Base-by-base conservation (phyloP, 2,113 vertebrate genomes). In the Anhinga rufa region DNA sequence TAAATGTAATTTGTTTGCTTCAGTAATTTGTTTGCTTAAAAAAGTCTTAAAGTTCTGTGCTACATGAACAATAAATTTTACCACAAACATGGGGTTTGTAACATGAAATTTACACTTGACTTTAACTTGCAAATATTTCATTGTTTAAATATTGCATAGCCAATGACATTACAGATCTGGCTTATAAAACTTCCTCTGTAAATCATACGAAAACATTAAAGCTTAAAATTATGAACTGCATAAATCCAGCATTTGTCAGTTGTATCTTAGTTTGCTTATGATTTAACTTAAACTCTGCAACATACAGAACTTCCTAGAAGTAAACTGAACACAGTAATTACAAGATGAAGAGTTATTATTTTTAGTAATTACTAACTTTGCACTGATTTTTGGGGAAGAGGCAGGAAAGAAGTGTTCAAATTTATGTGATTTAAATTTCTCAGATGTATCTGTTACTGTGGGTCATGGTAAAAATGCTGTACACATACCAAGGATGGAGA, bases 101-200 rank as follows among this genome's bases (percentile, higher is more conserved):
- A 78, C 31, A 82, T 32, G 11, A 91, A 38, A 85, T 79, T 90
- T 94, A 54, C 25, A 71, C 76, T 94, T 93, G 62, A 51, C 29
- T 91, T 96, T 86, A 80, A 72, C 31, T 92, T 94, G 80, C 55
- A 93, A 96, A 65, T 96, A 92, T 89, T 88, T 60, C 7, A 55
- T 68, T 97, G 48, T 90, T 94, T 97, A 96, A 93, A 55, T 88
- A 70, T 64, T 91, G 18, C 29, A 80, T 61, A 82, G 44, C 44
- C 64, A 94, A 80, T 93, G 48, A 66, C 17, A 51, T 82, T 94
- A 64, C 8, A 76, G 58, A 29, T 44, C 86, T 36, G 64, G 88
- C 9, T 82, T 34, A 84, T 74, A 74, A 21, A 60, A 44, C 17
- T 68, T 94, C 9, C 62, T 82, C 34, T 90, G 44, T 86, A 95